Evolutionary conservation across 2,797 vertebrate genomes (phyloP), one percentile per base, ranked within the genome.

Genomic region (Galaxias olidus): DNA sequence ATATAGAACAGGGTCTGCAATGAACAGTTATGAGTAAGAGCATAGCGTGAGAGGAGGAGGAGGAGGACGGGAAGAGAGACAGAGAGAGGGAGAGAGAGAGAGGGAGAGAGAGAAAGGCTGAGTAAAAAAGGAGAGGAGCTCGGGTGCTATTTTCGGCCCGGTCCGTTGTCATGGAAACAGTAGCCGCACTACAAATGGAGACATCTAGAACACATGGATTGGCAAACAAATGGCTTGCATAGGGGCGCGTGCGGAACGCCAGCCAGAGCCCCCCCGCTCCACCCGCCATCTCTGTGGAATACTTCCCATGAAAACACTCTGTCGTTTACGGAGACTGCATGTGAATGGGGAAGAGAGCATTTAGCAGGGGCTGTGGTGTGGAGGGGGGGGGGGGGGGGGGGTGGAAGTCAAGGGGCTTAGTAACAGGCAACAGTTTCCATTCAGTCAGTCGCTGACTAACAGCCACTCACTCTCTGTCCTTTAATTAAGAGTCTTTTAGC

Each of bases 151-250:
- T 93, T 93, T 91, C 82, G 83, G 88, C 87, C 60, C 30, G 30
- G 61, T 71, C 71, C 73, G 91, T 93, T 89, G 90, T 90, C 91
- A 92, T 93, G 89, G 92, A 92, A 92, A 93, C 92, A 91, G 89
- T 90, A 90, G 90, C 90, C 86, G 90, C 87, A 86, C 88, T 90
- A 90, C 89, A 91, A 89, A 92, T 89, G 87, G 87, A 92, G 90
- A 91, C 85, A 86, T 88, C 87, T 84, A 90, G 82, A 88, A 87
- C 86, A 86, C 89, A 88, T 86, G 87, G 87, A 88, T 86, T 69
- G 79, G 80, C 86, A 84, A 87, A 87, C 80, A 89, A 90, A 84
- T 81, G 77, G 69, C 68, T 57, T 83, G 81, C 72, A 79, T 78
- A 84, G 75, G 80, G 85, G 76, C 72, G 73, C 71, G n/a, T 42